Evolutionary conservation across 2,888 invertebrate species (phyloP), one percentile per base, ranked within the genome.

Genomic region (Margaritifera margaritifera): DNA sequence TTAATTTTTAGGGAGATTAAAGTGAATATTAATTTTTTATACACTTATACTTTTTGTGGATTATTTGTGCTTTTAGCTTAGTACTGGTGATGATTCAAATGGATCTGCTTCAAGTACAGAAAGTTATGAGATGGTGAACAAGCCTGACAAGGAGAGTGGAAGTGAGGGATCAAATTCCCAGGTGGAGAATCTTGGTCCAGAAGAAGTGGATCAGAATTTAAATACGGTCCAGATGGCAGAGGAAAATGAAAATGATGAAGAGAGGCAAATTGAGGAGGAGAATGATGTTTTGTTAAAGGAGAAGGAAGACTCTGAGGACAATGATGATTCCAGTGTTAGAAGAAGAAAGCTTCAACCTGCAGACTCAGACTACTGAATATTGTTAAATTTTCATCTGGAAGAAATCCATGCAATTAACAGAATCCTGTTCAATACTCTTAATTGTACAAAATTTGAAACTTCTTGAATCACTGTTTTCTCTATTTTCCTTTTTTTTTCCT

Each of bases 31-130:
- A 8, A 42, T 42, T 8, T 42, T n/a, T 42, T 42, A 15, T 8
- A 42, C 42, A 11, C 42, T 1, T 42, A 42, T 42, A 42, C 42
- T 11, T 42, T n/a, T 11, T 42, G 2, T 42, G 42, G 42, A 42
- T 42, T 42, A 15, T 15, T 42, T 42, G 2, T 11, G 0, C 15
- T 31, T 42, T 15, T 42, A 42, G 42, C 15, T 15, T 42, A 65
- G 55, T 25, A 62, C 66, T 19, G 69, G 65, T 51, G 77, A 66
- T 19, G 50, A 58, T 19, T 77, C 80, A 8, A 66, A 69, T 24
- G 82, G 79, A 53, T 80, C 82, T 8, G 83, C 77, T 68, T 81
- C 80, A 25, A 84, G 80, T 62, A 79, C 81, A 18, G 83, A 83
- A 42, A 81, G 80, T 64, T 84, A 79, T 64, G 84, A 85, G 60